phyloP scores from a whole-genome alignment of 2,797 vertebrate genomes.

The Enteromius argenteus region DNA sequence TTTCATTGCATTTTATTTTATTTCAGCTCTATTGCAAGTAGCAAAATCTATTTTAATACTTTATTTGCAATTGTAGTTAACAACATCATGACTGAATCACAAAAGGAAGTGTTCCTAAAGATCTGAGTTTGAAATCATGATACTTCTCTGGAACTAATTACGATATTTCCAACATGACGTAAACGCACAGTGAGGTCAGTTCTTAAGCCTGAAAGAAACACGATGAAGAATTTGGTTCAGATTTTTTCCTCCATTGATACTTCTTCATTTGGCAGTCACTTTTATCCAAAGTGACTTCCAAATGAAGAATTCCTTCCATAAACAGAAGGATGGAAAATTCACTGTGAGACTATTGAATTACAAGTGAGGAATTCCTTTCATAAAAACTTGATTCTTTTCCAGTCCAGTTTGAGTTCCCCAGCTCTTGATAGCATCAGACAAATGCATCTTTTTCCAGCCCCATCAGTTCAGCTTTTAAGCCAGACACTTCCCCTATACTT shows the following conservation, averaged over 20 bases:
- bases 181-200: background rate
- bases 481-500: constrained; percentile 12
- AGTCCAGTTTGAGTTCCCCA: background rate
- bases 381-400: constrained; percentile 18
- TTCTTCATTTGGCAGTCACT: background rate
- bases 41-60: background rate
- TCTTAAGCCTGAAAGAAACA: constrained; percentile 10
- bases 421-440: constrained; percentile 26
- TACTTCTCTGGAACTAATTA: background rate
- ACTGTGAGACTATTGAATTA: constrained; percentile 18
- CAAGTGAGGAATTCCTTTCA: constrained; percentile 30
- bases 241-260: background rate
- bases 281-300: constrained; percentile 16
- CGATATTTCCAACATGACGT: background rate
- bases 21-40: background rate
- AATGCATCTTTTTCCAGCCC: constrained; percentile 24
- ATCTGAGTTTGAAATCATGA: background rate
- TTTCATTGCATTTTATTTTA: background rate
- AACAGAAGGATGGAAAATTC: constrained; percentile 8
- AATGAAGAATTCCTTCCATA: constrained; percentile 22
- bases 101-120: background rate
- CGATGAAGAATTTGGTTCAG: background rate
- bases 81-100: background rate
- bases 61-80: background rate
- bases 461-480: constrained; percentile 36